Base-by-base conservation (phyloP, 2,113 vertebrate species). In the Pituophis catenifer region DNA sequence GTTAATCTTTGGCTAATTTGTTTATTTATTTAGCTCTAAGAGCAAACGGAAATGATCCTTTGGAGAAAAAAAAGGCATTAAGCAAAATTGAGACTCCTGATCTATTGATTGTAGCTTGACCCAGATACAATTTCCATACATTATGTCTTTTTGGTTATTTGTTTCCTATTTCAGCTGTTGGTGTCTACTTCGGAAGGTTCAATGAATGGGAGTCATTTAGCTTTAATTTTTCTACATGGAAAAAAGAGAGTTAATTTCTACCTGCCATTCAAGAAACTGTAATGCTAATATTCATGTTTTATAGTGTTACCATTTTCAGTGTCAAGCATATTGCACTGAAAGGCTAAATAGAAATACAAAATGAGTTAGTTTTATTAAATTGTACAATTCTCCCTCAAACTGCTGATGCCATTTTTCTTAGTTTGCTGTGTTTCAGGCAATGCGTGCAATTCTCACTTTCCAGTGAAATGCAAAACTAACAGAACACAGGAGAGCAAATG, bases 201-300 rank as follows among this genome's bases (percentile, higher is more conserved):
- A 59, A 48, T 54, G 92, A 93, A 93, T 62, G 70, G 44, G 86
- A 86, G 88, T 86, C 88, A 90, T 48, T 93, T 93, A 89, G 70
- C 65, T 54, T 93, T 93, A 90, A 93, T 90, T 93, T 90, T 91
- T 52, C 81, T 48, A 91, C 65, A 91, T 88, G 81, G 38, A 33
- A 88, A 88, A 88, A 91, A 89, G 50, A 91, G 85, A 93, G 4
- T 48, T 91, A 93, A 91, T 59, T 93, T 59, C 62, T 91, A 90
- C 54, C 54, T 93, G 89, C 70, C 92, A 86, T 55, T 26, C 33
- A 86, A 8, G 81, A 65, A 55, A 93, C 44, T 90, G 92, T 90
- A 50, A 93, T 93, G 75, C 81, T 93, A 93, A 93, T 90, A 33
- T 12, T 87, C 50, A 65, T 54, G n/a, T 86, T 90, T 90, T 55